phyloP scores from a whole-genome alignment of 1,140 invertebrate genomes.

The Pachypeltis micranthus region DNA sequence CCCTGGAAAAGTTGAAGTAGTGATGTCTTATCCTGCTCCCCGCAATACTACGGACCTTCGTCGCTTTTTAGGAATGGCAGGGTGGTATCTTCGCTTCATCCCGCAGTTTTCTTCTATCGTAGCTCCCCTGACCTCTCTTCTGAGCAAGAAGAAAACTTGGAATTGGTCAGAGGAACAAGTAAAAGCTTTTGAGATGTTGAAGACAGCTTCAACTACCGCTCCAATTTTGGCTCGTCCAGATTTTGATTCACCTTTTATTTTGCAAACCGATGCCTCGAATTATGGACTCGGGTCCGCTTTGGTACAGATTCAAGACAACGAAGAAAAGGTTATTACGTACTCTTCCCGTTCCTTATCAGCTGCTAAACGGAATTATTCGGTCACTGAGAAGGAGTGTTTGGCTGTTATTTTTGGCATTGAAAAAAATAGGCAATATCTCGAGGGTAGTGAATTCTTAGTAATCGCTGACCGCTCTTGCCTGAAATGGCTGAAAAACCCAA shows the following conservation, averaged over 20 bases:
- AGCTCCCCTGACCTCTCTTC: constrained; percentile 29
- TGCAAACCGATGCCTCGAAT: constrained; percentile 30
- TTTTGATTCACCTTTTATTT: constrained; percentile 1
- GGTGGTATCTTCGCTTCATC: constrained; percentile 34
- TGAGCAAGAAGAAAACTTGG: constrained; percentile 26
- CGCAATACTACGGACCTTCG: constrained; percentile 19
- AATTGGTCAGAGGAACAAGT: constrained; percentile 10
- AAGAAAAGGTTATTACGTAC: constrained; percentile 31
- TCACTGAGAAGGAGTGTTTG: too few species aligned
- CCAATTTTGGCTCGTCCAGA: too few species aligned
- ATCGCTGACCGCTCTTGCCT: constrained; percentile 35
- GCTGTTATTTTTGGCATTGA: too few species aligned
- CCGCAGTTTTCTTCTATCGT: constrained; percentile 29
- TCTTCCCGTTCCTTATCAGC: constrained; percentile 26
- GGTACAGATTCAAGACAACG: constrained; percentile 19
- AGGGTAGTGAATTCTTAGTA: too few species aligned
- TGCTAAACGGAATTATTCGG: too few species aligned
- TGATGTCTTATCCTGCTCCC: constrained; percentile 29
- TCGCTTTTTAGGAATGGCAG: constrained; percentile 28
- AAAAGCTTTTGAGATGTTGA: constrained; percentile 24
- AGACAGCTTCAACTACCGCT: too few species aligned
- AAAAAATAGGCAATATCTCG: too few species aligned
- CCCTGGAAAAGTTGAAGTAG: constrained; percentile 30
- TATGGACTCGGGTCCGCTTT: constrained; percentile 26
- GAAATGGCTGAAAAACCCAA: constrained; percentile 30